These are phyloP conservation scores for Zenarchopterus dispar DNA, from an alignment of 2,797 vertebrate genomes.

Conservation along the genomic window DNA sequence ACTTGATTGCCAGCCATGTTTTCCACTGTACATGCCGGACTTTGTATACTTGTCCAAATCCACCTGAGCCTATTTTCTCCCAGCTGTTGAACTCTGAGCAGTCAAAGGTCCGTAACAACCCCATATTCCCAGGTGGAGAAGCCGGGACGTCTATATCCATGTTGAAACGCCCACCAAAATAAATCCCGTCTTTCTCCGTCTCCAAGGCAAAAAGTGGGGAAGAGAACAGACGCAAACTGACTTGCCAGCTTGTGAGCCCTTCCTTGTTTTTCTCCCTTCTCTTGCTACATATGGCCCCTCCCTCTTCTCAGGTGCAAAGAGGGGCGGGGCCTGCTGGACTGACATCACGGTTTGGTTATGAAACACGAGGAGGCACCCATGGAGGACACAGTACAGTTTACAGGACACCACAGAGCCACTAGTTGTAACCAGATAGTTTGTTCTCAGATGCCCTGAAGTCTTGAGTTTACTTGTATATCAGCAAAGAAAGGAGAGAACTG, in stretches of 20 bases:
- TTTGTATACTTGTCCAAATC: conserved; percentile 98
- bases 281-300: conserved; percentile 62
- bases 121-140: conserved; percentile 87
- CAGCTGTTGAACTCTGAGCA: conserved; percentile 90
- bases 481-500: conserved; percentile 17
- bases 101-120: conserved; percentile 91
- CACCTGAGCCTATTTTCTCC: conserved; percentile 97
- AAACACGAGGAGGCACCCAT: conserved; percentile 26
- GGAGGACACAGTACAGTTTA: conserved; percentile 6
- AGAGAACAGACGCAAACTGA: conserved; percentile 52
- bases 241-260: conserved; percentile 65
- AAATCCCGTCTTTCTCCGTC: conserved; percentile 54
- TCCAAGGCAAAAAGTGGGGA: conserved; percentile 42
- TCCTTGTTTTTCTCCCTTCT: conserved; percentile 77
- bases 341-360: conserved; percentile 81
- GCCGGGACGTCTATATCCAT: conserved; percentile 86
- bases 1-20: conserved; percentile 98
- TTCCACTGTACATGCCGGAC: conserved; percentile 97
- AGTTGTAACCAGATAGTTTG: not conserved
- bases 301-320: conserved; percentile 80
- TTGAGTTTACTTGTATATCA: conserved; percentile 38
- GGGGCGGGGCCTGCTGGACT: conserved; percentile 64
- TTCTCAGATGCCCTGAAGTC: conserved; percentile 28
- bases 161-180: conserved; percentile 50
- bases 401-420: conserved; percentile 4